These are phyloP conservation scores for Cybosia mesomella DNA, from an alignment of 2,888 invertebrate species.

Conservation along the genomic window DNA sequence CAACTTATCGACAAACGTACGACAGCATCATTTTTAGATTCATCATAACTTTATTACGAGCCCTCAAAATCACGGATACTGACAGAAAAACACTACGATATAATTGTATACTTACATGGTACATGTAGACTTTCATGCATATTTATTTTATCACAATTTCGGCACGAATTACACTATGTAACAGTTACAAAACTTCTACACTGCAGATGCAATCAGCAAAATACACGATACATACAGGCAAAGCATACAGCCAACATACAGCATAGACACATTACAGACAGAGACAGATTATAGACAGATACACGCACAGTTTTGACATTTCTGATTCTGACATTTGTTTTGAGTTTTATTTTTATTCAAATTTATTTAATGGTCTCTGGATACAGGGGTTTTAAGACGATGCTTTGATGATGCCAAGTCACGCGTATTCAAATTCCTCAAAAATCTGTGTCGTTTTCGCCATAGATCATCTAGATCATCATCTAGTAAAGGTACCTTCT, in stretches of 20 bases:
- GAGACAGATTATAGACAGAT: background rate
- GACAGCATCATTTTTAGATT: background rate
- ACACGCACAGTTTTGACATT: background rate
- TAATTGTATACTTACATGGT: slow-evolving; percentile 34
- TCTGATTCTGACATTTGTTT: background rate
- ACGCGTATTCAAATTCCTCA: too few relatives aligned
- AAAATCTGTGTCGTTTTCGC: too few relatives aligned
- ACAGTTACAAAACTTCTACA: background rate
- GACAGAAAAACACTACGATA: slow-evolving; percentile 40
- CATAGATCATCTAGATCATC: too few relatives aligned
- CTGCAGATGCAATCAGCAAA: too few relatives aligned
- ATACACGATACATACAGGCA: too few relatives aligned
- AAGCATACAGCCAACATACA: background rate
- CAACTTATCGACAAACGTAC: background rate
- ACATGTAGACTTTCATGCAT: slow-evolving; percentile 17
- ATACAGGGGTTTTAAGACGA: too few relatives aligned
- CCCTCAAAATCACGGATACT: slow-evolving; percentile 18
- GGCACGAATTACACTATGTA: background rate
- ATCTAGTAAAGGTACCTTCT: too few relatives aligned
- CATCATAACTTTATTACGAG: slow-evolving; percentile 6
- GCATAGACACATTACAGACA: background rate
- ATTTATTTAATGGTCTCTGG: too few relatives aligned
- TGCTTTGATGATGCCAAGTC: too few relatives aligned
- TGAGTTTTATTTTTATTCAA: too few relatives aligned
- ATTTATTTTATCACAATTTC: slow-evolving; percentile 13